Evolutionary conservation across 2,888 invertebrate species (phyloP), one percentile per base, ranked within the genome.

Genomic region (Busseola fusca): DNA sequence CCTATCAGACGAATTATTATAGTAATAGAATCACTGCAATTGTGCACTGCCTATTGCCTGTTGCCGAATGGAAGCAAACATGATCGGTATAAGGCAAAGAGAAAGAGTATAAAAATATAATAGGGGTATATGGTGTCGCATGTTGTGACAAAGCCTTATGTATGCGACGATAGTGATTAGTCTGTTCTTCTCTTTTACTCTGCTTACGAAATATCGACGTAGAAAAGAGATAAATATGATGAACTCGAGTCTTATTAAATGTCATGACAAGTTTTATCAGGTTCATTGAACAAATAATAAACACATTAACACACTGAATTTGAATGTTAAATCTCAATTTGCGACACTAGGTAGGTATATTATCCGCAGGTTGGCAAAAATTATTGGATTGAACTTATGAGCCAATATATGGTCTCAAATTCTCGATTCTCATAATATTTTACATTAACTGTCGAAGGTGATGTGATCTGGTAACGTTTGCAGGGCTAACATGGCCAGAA

Each of bases 41-140:
- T 52, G 68, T 58, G 57, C 50, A 60, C 59, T 60, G 25, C 34
- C 16, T 37, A 45, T 1, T 48, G 40, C 0, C 27, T 12, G 12
- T 40, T 42, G 5, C 40, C 34, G n/a, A 72, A 75, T 62, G 34
- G 71, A 70, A 81, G 77, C 58, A 81, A 81, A 76, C 78, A 81
- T 65, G 42, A 14, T 57, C 60, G 3, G 6, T 45, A n/a, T n/a
- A n/a, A n/a, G n/a, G n/a, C n/a, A n/a, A n/a, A n/a, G n/a, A n/a
- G n/a, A n/a, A n/a, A n/a, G n/a, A n/a, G n/a, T n/a, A n/a, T n/a
- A n/a, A n/a, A n/a, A n/a, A n/a, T n/a, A n/a, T n/a, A n/a, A n/a
- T n/a, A n/a, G n/a, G n/a, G n/a, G n/a, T n/a, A n/a, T n/a, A n/a
- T n/a, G n/a, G n/a, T n/a, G n/a, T 52, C 1, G 3, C 27, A 30